phyloP scores from a whole-genome alignment of 2,888 invertebrate genomes.

The Drosophila colorata region DNA sequence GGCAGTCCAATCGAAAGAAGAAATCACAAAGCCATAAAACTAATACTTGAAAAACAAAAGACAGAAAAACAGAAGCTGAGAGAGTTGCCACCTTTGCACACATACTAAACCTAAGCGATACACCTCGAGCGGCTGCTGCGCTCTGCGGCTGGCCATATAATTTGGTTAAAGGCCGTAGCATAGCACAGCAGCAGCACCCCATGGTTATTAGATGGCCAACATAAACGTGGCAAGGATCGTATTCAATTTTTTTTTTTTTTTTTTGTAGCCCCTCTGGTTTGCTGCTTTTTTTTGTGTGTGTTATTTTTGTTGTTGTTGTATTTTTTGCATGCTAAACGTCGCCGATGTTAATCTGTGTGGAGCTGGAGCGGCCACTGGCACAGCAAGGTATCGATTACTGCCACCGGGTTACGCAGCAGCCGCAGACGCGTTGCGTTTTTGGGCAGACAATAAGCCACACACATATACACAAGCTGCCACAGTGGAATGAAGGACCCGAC shows the following conservation, averaged over 20 bases:
- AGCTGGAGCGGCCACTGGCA: slow-evolving; percentile 46
- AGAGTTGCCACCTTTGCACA: slow-evolving; percentile 38
- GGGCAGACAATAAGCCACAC: slow-evolving; percentile 57
- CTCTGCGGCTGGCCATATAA: slow-evolving; percentile 63
- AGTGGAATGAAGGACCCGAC: slow-evolving; percentile 44
- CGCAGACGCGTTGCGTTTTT: slow-evolving; percentile 40
- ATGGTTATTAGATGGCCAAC: slow-evolving; percentile 79
- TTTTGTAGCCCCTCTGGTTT: slow-evolving; percentile 16
- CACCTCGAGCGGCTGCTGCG: slow-evolving; percentile 32
- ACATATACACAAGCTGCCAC: background rate
- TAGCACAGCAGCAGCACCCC: slow-evolving; percentile 56
- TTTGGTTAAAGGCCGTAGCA: slow-evolving; percentile 70
- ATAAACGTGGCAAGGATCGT: slow-evolving; percentile 56
- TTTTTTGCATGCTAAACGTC: slow-evolving; percentile 68
- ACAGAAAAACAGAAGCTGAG: slow-evolving; percentile 21
- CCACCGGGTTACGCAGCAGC: slow-evolving; percentile 75
- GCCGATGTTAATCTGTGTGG: slow-evolving; percentile 70
- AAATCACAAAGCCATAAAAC: slow-evolving; percentile 35
- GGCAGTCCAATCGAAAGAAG: slow-evolving; percentile 4
- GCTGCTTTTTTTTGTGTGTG: too few species aligned
- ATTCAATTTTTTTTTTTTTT: slow-evolving; percentile 28
- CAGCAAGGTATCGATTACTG: slow-evolving; percentile 78
- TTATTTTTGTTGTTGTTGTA: slow-evolving; percentile 20
- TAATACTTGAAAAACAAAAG: slow-evolving; percentile 10
- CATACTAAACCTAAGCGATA: slow-evolving; percentile 25